Conservation (phyloP, 2,113 vertebrate genomes). For the Lepisosteus oculatus region DNA sequence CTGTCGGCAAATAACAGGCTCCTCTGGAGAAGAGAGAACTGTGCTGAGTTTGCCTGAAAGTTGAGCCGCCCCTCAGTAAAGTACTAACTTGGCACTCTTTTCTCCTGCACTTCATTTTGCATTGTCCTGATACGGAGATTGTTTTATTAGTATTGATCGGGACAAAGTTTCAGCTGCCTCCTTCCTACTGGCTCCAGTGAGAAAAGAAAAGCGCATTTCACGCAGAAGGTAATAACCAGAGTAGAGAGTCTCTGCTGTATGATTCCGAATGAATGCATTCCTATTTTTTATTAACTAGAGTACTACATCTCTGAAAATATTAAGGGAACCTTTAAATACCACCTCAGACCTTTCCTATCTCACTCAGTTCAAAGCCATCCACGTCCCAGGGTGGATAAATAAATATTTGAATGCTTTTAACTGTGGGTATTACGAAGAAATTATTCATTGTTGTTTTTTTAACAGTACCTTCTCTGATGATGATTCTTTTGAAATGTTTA, state of each 20-base stretch:
- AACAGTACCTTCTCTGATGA: not conserved
- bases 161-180: conserved; percentile 69
- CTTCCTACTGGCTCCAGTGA: conserved; percentile 39
- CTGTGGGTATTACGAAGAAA: too few relatives aligned
- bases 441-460: not conserved
- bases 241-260: not conserved
- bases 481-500: conserved; percentile 5
- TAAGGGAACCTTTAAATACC: not conserved
- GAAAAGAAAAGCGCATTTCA: conserved; percentile 9
- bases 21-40: not conserved
- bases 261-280: not conserved
- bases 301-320: not conserved
- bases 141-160: conserved; percentile 73
- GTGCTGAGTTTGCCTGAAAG: conserved; percentile 22
- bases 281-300: too few relatives aligned
- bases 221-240: conserved; percentile 4
- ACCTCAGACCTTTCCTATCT: not conserved
- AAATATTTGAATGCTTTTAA: too few relatives aligned
- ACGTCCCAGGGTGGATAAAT: not conserved
- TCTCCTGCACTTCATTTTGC: conserved; percentile 40
- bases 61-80: conserved; percentile 50
- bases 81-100: conserved; percentile 51
- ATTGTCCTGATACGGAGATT: conserved; percentile 54
- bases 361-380: not conserved
- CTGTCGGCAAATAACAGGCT: conserved; percentile 11